These are phyloP conservation scores for Drosophila azteca DNA, from an alignment of 1,140 invertebrate species.

Conservation along the genomic window DNA sequence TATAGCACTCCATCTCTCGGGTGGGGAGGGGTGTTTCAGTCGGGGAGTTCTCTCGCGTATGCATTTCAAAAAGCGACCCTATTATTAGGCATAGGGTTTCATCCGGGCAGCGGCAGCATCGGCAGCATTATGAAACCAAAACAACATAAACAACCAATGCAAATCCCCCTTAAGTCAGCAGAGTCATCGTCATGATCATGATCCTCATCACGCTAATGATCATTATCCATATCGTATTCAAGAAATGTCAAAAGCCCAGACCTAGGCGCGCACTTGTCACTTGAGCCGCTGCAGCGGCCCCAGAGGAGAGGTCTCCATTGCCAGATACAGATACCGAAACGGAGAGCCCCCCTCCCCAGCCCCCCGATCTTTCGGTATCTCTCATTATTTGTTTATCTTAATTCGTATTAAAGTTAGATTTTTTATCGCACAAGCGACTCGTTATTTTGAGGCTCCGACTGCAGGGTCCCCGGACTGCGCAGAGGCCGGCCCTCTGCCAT, in stretches of 20 bases:
- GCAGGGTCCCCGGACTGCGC: neutral
- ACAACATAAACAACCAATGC: conserved; percentile 43
- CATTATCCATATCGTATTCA: conserved; percentile 38
- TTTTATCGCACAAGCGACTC: conserved; percentile 68
- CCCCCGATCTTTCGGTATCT: conserved; percentile 7
- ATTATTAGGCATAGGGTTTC: conserved; percentile 77
- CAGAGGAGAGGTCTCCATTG: conserved; percentile 71
- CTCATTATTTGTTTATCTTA: conserved; percentile 74
- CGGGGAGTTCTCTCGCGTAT: conserved; percentile 33
- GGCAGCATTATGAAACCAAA: conserved; percentile 46
- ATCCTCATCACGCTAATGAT: conserved; percentile 27
- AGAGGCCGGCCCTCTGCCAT: conserved; percentile 52
- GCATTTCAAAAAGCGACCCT: conserved; percentile 81
- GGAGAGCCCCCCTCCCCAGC: neutral
- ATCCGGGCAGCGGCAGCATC: conserved; percentile 26
- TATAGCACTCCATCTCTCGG: conserved; percentile 10
- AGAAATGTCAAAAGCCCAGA: conserved; percentile 66
- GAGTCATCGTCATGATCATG: conserved; percentile 27
- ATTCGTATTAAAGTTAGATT: conserved; percentile 77
- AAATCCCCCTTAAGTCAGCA: conserved; percentile 28
- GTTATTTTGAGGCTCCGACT: conserved; percentile 50
- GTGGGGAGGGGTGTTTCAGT: neutral
- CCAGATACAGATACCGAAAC: conserved; percentile 8
- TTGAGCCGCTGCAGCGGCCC: conserved; percentile 58
- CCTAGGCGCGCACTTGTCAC: conserved; percentile 68